Percentiles rank a stretch among this genome's conserved stretches.
phyloP scores from a whole-genome alignment of 1,140 invertebrate genomes.

The Triops cancriformis region DNA sequence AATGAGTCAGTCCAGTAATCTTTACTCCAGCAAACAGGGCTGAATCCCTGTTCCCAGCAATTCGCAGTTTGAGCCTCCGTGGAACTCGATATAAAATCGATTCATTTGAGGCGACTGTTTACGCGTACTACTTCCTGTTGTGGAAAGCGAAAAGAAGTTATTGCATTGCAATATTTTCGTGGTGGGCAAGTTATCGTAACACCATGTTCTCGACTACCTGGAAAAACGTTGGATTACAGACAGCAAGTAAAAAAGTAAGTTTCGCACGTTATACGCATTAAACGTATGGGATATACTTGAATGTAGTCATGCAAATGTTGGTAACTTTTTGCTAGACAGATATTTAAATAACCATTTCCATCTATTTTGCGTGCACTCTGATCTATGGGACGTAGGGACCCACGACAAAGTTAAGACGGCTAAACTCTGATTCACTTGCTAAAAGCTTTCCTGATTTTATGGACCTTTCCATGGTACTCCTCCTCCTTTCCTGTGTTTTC shows the following conservation, averaged over 20 bases:
- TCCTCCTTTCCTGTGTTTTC: background rate
- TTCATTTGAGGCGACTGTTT: background rate
- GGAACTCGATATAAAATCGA: background rate
- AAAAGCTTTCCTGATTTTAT: slow-evolving; percentile 15
- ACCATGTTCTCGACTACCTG: slow-evolving; percentile 25
- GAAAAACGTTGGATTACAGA: slow-evolving; percentile 20
- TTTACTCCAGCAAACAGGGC: no score
- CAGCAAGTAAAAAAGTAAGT: slow-evolving; percentile 22
- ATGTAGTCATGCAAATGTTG: background rate
- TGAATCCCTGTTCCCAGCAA: no score
- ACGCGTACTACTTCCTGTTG: background rate
- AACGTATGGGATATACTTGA: background rate
- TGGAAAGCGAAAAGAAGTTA: background rate
- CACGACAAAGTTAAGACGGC: background rate
- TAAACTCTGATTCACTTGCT: slow-evolving; percentile 9
- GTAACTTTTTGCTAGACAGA: no score
- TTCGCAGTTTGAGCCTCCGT: background rate
- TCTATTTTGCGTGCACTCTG: background rate
- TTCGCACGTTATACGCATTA: background rate
- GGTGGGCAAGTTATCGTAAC: background rate
- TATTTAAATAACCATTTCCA: background rate
- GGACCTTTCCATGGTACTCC: background rate
- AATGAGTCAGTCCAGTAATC: no score
- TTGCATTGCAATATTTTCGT: background rate
- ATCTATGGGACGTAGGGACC: background rate